A percentile compares a stretch with the other conserved stretches of the same genome.
phyloP scores from a whole-genome alignment of 53 echinoderm and acorn worm species.

The Hippasteria phrygiana region DNA sequence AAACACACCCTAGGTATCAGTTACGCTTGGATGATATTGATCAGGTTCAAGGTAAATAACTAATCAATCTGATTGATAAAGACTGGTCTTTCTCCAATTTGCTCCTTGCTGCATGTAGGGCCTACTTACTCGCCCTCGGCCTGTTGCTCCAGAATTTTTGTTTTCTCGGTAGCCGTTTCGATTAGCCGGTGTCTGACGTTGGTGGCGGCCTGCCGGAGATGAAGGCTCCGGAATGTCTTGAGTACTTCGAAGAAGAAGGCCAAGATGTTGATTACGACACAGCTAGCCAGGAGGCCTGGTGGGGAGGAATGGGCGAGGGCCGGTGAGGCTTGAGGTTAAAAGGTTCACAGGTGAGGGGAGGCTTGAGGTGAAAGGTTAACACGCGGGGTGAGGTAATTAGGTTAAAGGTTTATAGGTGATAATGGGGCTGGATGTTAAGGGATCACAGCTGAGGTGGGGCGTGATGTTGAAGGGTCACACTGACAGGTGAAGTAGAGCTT shows the following conservation, averaged over 20 bases:
- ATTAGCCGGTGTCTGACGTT: constrained; percentile 64
- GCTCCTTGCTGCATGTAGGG: too few relatives aligned
- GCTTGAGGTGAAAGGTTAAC: not conserved
- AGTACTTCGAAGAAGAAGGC: constrained; percentile 89
- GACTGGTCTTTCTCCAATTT: too few relatives aligned
- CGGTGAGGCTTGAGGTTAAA: too few relatives aligned
- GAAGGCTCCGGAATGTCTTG: constrained; percentile 81
- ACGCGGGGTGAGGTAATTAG: not conserved
- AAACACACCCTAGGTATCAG: too few relatives aligned
- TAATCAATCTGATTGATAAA: too few relatives aligned
- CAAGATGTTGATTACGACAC: constrained; percentile 80
- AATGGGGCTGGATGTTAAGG: too few relatives aligned
- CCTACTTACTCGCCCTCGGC: constrained; percentile 52
- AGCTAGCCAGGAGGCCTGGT: constrained; percentile 80
- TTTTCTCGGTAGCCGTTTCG: constrained; percentile 24
- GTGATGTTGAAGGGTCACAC: not conserved
- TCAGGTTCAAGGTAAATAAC: too few relatives aligned
- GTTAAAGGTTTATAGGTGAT: too few relatives aligned
- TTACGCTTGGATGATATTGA: too few relatives aligned
- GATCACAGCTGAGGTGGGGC: too few relatives aligned
- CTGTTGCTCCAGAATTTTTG: constrained; percentile 21
- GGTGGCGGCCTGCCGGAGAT: constrained; percentile 76
- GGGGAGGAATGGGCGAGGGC: not conserved
- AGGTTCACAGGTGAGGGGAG: too few relatives aligned
- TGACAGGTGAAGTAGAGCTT: not conserved